Evolutionary conservation across 2,888 invertebrate genomes (phyloP).

Genomic region (Acronicta leporina): DNA sequence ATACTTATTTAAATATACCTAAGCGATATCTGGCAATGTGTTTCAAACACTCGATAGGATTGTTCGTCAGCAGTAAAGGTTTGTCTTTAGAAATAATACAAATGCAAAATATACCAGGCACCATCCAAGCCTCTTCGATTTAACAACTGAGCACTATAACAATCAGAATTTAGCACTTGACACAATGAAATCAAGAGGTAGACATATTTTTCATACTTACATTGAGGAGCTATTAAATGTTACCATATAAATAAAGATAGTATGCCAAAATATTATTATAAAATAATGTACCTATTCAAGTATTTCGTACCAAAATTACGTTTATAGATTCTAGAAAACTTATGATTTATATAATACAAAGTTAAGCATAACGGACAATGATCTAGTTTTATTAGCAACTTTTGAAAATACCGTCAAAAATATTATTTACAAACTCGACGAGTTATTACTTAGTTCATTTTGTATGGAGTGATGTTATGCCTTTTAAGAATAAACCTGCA

Average conservation of each 20-base stretch:
- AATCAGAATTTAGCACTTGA: not conserved
- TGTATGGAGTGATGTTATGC: too few relatives aligned
- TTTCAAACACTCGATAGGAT: not conserved
- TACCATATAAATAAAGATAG: slow-evolving; percentile 15
- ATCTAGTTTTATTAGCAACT: too few relatives aligned
- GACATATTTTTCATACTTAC: slow-evolving; percentile 1
- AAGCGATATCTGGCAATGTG: too few relatives aligned
- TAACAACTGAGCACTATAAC: not conserved
- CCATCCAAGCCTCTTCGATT: slow-evolving; percentile 1
- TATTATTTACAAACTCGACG: too few relatives aligned
- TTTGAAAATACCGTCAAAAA: too few relatives aligned
- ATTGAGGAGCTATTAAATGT: slow-evolving; percentile 19
- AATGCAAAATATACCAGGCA: slow-evolving; percentile 11
- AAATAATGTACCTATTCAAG: slow-evolving; percentile 13
- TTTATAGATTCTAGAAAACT: not conserved
- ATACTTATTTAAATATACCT: too few relatives aligned
- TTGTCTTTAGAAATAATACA: slow-evolving; percentile 16
- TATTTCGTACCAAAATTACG: slow-evolving; percentile 21
- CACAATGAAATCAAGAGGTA: slow-evolving; percentile 5
- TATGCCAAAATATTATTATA: slow-evolving; percentile 9
- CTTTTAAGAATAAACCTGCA: too few relatives aligned
- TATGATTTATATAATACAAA: not conserved
- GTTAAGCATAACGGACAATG: too few relatives aligned
- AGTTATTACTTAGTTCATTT: too few relatives aligned
- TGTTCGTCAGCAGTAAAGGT: slow-evolving; percentile 22